phyloP scores from a whole-genome alignment of 2,113 vertebrate genomes.

The Amblyornis subalaris region DNA sequence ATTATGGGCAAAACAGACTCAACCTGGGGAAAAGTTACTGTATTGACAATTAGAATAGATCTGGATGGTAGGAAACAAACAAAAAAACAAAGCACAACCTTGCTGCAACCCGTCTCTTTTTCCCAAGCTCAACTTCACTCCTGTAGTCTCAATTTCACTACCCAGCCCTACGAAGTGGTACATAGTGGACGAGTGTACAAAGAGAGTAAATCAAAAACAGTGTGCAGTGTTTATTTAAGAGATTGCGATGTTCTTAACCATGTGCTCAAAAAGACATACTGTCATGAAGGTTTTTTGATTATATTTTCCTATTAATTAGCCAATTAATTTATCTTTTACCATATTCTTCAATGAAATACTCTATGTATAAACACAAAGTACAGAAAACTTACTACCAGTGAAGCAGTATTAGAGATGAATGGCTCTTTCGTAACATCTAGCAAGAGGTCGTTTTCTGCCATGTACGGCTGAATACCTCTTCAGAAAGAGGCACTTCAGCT shows the following conservation, averaged over 20 bases:
- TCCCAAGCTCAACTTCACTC: not conserved
- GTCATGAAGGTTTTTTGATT: not conserved
- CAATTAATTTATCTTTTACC: not conserved
- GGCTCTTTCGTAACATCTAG: not conserved
- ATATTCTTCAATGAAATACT: not conserved
- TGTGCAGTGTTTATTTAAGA: not conserved
- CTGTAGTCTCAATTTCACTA: not conserved
- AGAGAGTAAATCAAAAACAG: not conserved
- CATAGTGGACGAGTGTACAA: not conserved
- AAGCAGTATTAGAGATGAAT: not conserved
- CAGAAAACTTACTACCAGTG: not conserved
- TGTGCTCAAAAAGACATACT: not conserved
- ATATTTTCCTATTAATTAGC: not conserved
- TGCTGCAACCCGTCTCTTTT: accelerated
- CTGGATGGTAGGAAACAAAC: not conserved
- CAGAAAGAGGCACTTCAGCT: not conserved
- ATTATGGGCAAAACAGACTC: not conserved
- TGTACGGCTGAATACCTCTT: not conserved
- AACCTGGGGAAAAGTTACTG: not conserved
- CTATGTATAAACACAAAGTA: not conserved
- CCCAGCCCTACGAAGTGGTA: not conserved
- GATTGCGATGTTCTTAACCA: not conserved
- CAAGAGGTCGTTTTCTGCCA: not conserved
- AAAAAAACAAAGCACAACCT: accelerated
- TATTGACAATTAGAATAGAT: not conserved